Conservation (phyloP, 1,140 invertebrate genomes). For the Triops cancriformis region DNA sequence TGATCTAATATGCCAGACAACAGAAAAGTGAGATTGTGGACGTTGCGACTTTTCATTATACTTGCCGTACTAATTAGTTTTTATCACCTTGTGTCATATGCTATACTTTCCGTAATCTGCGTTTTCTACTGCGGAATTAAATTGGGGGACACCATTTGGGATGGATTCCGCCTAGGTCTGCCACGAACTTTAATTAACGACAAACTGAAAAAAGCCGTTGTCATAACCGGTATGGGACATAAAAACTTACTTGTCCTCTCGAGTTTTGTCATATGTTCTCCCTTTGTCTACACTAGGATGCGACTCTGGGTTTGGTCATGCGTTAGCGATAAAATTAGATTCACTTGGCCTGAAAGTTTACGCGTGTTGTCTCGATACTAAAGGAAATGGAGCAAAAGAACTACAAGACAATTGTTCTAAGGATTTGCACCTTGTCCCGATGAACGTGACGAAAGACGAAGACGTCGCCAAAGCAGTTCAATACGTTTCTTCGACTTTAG, state of each 20-base stretch:
- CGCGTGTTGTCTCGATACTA: conserved; percentile 42
- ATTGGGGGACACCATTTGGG: conserved; percentile 25
- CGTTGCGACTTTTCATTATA: not conserved
- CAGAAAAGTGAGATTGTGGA: not conserved
- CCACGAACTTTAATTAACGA: conserved; percentile 27
- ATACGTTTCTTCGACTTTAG: conserved; percentile 18
- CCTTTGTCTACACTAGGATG: conserved; percentile 34
- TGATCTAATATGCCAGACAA: not conserved
- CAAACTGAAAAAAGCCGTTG: conserved; percentile 29
- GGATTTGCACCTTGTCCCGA: conserved; percentile 34
- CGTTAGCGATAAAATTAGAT: conserved; percentile 40
- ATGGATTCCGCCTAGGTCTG: conserved; percentile 22
- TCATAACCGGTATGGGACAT: no score
- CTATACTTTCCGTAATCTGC: not conserved
- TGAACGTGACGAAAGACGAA: conserved; percentile 40
- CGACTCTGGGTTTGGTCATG: conserved; percentile 40
- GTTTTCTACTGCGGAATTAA: conserved; percentile 16
- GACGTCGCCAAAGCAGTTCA: conserved; percentile 30
- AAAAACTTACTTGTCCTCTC: no score
- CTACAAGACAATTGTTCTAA: conserved; percentile 36
- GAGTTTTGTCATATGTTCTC: no score
- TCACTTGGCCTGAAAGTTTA: conserved; percentile 41
- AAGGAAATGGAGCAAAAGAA: conserved; percentile 39
- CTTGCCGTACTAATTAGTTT: not conserved
- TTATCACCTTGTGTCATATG: not conserved